A percentile compares a stretch with the other conserved stretches of the same genome.
phyloP scores from a whole-genome alignment of 2,888 invertebrate species.

The Chloromyia formosa region DNA sequence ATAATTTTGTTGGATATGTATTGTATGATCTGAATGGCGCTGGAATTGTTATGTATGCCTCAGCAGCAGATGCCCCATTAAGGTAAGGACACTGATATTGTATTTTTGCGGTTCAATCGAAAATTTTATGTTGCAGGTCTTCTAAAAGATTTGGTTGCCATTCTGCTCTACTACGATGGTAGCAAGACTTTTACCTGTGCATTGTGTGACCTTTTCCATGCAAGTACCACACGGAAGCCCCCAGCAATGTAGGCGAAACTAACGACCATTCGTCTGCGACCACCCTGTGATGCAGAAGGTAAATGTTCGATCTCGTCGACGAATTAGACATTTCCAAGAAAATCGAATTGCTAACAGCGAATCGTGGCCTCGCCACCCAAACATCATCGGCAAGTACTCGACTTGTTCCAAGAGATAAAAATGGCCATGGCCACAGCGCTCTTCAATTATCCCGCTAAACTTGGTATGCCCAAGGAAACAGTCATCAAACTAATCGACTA shows the following conservation, averaged over 20 bases:
- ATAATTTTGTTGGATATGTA: slow-evolving; percentile 96
- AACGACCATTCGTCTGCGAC: too few species aligned
- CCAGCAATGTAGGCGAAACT: slow-evolving; percentile 56
- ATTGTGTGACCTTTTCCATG: slow-evolving; percentile 78
- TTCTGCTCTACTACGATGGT: slow-evolving; percentile 94
- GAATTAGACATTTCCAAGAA: slow-evolving; percentile 71
- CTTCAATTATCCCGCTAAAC: slow-evolving; percentile 81
- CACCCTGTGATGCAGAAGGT: slow-evolving; percentile 77
- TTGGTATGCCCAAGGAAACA: slow-evolving; percentile 76
- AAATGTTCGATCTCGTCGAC: slow-evolving; percentile 68
- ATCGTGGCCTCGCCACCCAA: slow-evolving; percentile 89
- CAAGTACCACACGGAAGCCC: slow-evolving; percentile 69
- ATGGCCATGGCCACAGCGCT: slow-evolving; percentile 75
- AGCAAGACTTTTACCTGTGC: slow-evolving; percentile 82
- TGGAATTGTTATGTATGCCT: slow-evolving; percentile 90
- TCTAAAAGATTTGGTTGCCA: slow-evolving; percentile 89
- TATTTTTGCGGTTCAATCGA: background rate
- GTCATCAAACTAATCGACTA: slow-evolving; percentile 70
- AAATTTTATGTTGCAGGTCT: slow-evolving; percentile 62
- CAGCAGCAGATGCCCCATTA: slow-evolving; percentile 88
- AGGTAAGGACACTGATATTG: slow-evolving; percentile 60
- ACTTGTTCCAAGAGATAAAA: slow-evolving; percentile 79
- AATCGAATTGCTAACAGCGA: slow-evolving; percentile 81
- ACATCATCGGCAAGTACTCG: slow-evolving; percentile 82
- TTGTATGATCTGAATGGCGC: slow-evolving; percentile 88